These are phyloP conservation scores for Platycnemis pennipes DNA, from an alignment of 2,888 invertebrate genomes.

Conservation along the genomic window DNA sequence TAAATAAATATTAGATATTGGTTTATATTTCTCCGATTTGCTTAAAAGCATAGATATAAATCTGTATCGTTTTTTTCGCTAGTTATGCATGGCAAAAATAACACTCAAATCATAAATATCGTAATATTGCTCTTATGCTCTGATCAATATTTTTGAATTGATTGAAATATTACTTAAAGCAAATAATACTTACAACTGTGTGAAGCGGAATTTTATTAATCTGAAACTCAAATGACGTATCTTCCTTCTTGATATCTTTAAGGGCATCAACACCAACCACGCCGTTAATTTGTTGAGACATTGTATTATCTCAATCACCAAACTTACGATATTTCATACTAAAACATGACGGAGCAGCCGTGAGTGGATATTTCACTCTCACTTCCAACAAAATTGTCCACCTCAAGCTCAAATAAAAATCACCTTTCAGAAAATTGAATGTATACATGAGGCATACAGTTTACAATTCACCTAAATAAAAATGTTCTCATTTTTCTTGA, in stretches of 20 bases:
- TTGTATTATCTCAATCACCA: neutral
- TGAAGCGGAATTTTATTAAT: neutral
- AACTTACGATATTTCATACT: neutral
- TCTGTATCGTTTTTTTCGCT: too few species aligned
- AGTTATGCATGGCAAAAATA: too few species aligned
- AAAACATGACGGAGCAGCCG: neutral
- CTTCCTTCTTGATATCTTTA: neutral
- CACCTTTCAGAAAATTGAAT: neutral
- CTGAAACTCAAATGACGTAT: slow-evolving; percentile 6
- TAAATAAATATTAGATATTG: too few species aligned
- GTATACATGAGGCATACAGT: neutral
- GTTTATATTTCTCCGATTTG: too few species aligned
- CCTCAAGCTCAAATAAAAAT: neutral
- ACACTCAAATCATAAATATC: too few species aligned
- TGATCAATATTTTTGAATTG: too few species aligned
- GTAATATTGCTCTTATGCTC: too few species aligned
- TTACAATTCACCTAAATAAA: neutral
- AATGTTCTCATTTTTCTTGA: neutral
- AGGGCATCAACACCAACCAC: slow-evolving; percentile 41
- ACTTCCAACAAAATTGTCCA: neutral
- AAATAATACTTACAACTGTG: neutral
- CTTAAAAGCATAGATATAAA: too few species aligned
- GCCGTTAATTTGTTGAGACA: slow-evolving; percentile 56
- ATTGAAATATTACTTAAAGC: too few species aligned
- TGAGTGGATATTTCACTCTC: neutral